Evolutionary conservation across 2,113 vertebrate species (phyloP).

Genomic region (Prunella himalayana): DNA sequence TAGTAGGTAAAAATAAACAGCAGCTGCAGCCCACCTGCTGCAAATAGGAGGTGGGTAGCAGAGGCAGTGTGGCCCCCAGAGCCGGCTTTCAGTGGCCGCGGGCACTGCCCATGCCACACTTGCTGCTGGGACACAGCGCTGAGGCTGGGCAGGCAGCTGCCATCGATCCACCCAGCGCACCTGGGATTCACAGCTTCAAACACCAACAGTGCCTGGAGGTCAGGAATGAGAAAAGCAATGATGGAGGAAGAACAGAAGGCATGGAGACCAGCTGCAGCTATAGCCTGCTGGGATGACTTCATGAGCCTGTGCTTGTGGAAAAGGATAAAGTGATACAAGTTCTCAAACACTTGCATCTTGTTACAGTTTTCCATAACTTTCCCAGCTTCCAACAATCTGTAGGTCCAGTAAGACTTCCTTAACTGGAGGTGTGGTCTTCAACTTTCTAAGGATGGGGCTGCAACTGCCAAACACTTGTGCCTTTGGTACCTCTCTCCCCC

Average conservation of each 20-base stretch:
- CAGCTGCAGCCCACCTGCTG: not conserved
- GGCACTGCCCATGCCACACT: not conserved
- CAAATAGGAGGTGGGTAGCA: not conserved
- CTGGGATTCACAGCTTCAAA: not conserved
- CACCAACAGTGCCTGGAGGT: not conserved
- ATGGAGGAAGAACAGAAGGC: not conserved
- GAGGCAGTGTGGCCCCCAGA: not conserved
- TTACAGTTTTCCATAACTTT: not conserved
- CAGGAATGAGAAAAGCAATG: accelerated
- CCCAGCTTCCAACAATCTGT: not conserved
- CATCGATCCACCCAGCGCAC: accelerated
- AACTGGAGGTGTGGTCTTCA: not conserved
- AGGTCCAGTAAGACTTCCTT: not conserved
- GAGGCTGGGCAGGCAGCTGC: not conserved
- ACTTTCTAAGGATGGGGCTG: not conserved
- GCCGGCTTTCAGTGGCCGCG: accelerated
- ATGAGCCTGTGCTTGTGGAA: not conserved
- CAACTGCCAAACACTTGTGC: not conserved
- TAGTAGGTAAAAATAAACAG: not conserved
- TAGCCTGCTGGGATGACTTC: not conserved
- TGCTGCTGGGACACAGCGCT: not conserved
- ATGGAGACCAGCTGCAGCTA: not conserved
- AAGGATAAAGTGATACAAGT: not conserved
- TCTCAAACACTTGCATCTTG: not conserved
- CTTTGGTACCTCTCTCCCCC: not conserved